Percentiles rank a stretch among this genome's conserved stretches.
Conservation (phyloP, 2,888 invertebrate genomes). For the Drosophila pegasa region DNA sequence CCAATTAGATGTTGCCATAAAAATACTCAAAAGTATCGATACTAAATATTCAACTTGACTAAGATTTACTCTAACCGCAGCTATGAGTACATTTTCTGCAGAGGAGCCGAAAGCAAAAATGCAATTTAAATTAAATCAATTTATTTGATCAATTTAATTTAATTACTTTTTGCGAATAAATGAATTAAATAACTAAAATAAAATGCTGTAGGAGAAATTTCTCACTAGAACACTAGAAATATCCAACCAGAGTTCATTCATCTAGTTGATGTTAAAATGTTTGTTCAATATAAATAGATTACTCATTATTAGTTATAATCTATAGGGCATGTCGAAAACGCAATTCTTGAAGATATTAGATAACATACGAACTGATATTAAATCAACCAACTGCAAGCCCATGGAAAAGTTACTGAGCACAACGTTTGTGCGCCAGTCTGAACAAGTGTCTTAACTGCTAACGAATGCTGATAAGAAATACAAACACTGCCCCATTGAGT, state of each 20-base stretch:
- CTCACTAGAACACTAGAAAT: not conserved
- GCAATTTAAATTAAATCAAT: not conserved
- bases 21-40: not conserved
- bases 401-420: constrained; percentile 4
- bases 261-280: not conserved
- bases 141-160: not conserved
- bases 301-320: not conserved
- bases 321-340: not conserved
- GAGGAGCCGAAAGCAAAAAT: too few relatives aligned
- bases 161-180: not conserved
- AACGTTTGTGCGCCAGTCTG: not conserved
- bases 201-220: not conserved
- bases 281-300: not conserved
- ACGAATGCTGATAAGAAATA: constrained; percentile 25
- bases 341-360: not conserved
- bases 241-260: not conserved
- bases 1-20: constrained; percentile 1
- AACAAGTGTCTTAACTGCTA: not conserved
- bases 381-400: constrained; percentile 1
- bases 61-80: not conserved
- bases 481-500: not conserved
- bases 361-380: not conserved
- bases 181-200: not conserved
- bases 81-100: not conserved
- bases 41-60: not conserved